Base-by-base conservation (phyloP, 2,797 vertebrate species). In the Natrix natrix region DNA sequence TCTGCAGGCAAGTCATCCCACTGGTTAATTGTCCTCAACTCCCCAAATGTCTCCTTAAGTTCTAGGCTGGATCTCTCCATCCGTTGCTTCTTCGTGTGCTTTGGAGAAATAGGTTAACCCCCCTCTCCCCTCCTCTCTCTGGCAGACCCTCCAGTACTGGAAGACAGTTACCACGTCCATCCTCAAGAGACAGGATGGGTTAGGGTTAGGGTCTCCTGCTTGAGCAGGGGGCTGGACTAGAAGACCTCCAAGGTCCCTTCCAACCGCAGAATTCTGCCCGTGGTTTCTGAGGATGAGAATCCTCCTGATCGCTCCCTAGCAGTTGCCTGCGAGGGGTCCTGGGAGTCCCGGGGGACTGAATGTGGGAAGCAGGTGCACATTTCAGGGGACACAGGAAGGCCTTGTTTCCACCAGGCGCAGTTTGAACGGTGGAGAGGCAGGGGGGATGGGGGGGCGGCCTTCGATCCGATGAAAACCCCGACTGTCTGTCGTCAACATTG, bases 331-430 rank as follows among this genome's bases (percentile, higher is more conserved):
- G 94, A 4, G 37, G 5, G 12, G 20, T 0, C 52, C n/a, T 26
- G 95, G 95, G 95, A 94, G 93, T 24, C 14, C 4, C 91, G 94
- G 93, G 52, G 93, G 94, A 95, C 92, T 97, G 95, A 97, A 93
- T 93, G 87, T 96, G 95, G 91, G 95, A 92, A 94, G 96, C 98
- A 98, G 98, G 97, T 97, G 98, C 97, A 92, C 96, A 89, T 97
- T 97, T 97, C 95, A 95, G 96, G 86, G 32, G 93, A 32, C 88
- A 98, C 97, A 98, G 95, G 94, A 95, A 57, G 94, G 95, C 98
- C 98, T 98, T 98, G 97, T 98, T 95, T 92, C 43, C 0, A 93
- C 32, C 24, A 97, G 97, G 98, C 98, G 98, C 97, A 95, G 95
- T 92, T 88, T 55, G 90, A 98, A 97, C 97, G 97, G 98, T 96